A percentile compares a stretch with the other conserved stretches of the same genome.
phyloP scores from a whole-genome alignment of 2,888 invertebrate species.

The Hydrotaea cyrtoneurina region DNA sequence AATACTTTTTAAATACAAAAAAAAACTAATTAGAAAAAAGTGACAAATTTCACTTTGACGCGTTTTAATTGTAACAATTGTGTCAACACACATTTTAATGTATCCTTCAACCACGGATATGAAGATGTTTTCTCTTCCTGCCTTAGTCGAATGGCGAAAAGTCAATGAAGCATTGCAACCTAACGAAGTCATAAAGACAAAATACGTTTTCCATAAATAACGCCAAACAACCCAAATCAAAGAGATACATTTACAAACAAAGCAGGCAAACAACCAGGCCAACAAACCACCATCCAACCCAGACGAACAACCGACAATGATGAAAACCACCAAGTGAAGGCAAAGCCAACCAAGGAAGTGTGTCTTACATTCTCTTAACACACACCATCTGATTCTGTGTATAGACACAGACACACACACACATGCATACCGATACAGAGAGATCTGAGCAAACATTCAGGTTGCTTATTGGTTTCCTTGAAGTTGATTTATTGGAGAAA shows the following conservation, averaged over 20 bases:
- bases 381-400: too few relatives aligned
- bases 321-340: too few relatives aligned
- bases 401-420: too few relatives aligned
- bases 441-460: too few relatives aligned
- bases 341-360: too few relatives aligned
- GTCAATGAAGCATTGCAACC: neutral
- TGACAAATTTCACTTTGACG: too few relatives aligned
- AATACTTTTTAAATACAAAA: too few relatives aligned
- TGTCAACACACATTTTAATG: neutral
- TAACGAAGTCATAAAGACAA: neutral
- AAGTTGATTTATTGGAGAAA: too few relatives aligned
- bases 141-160: neutral
- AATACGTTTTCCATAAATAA: neutral
- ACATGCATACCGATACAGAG: too few relatives aligned
- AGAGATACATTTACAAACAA: neutral
- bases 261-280: neutral
- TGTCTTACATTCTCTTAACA: too few relatives aligned
- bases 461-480: too few relatives aligned
- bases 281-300: neutral
- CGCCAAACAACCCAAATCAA: neutral
- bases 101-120: neutral
- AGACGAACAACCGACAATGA: neutral
- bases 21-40: too few relatives aligned
- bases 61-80: neutral
- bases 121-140: neutral